A percentile compares a stretch with the other conserved stretches of the same genome.
Conservation (phyloP, 2,888 invertebrate species). For the Lepidocyrtinus sp. region DNA sequence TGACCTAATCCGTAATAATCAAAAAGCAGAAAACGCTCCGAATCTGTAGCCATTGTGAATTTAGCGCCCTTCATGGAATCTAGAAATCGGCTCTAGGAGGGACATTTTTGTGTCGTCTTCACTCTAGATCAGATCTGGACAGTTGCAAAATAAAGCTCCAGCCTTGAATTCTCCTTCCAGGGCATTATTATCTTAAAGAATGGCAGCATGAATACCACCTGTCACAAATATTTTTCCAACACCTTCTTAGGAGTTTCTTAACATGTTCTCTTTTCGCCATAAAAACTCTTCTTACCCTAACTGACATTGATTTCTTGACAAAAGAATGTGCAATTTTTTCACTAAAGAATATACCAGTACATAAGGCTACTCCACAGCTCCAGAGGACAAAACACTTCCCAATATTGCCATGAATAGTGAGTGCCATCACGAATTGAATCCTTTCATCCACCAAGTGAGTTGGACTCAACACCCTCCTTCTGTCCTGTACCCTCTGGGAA, state of each 20-base stretch:
- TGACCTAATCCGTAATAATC: background rate
- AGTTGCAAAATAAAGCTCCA: no score
- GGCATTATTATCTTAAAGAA: no score
- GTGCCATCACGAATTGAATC: background rate
- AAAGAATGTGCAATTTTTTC: background rate
- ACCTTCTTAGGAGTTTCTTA: no score
- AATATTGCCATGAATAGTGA: background rate
- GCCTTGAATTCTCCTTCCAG: no score
- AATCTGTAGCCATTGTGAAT: background rate
- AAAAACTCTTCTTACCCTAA: no score
- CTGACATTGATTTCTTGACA: no score
- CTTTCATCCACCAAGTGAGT: background rate
- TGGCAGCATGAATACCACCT: no score
- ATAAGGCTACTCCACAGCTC: background rate
- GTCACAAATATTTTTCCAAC: no score
- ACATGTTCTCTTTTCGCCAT: no score
- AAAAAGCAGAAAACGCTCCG: background rate
- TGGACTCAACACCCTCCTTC: background rate
- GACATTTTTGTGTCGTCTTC: no score
- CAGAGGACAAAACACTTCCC: background rate
- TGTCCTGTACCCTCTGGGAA: slow-evolving; percentile 14
- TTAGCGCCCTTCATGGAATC: background rate
- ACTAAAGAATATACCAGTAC: background rate
- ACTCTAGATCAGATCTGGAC: no score
- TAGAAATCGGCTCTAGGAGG: background rate